Base-by-base conservation (phyloP, 2,797 vertebrate genomes). In the Phrynocephalus forsythii region DNA sequence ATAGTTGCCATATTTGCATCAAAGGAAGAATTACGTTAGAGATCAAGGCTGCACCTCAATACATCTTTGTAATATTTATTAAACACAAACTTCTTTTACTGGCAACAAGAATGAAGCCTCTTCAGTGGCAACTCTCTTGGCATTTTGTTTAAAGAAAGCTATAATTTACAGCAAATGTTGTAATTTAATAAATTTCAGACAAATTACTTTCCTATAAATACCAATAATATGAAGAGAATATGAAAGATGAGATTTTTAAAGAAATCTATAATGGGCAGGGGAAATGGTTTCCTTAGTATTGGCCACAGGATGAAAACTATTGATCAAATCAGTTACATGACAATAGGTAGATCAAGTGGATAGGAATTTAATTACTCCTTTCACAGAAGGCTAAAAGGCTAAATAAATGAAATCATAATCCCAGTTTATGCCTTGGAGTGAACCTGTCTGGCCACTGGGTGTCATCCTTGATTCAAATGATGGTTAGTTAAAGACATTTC, bases 401-500 rank as follows among this genome's bases (percentile, higher is more conserved):
- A 33, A 69, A 80, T 69, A 76, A 89, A 93, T 76, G 4, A 84
- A 82, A 77, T 84, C 6, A 0, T 44, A 22, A 15, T 52, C 63
- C 30, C 15, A 24, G 72, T 10, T 81, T 83, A 79, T 72, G 89
- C 0, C 87, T 78, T 69, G 83, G 92, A 94, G 89, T 92, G 94
- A 91, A 93, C 48, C 56, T 16, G 0, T 90, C 87, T 91, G 86
- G 89, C 96, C 97, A 96, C 96, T 96, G 96, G 96, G 95, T 97
- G 96, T 96, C 96, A 95, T 92, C 93, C 95, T 94, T 95, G 95
- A 87, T 89, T 94, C 94, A 95, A 94, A 90, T 52, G 92, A 95
- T 85, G 92, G 87, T 88, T 91, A 1, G 87, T 88, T 91, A 1
- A 77, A 72, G 30, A 50, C 88, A 79, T 93, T 28, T 73, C 63